Conservation (phyloP, 2,797 vertebrate genomes). For the Cetoscarus ocellatus region DNA sequence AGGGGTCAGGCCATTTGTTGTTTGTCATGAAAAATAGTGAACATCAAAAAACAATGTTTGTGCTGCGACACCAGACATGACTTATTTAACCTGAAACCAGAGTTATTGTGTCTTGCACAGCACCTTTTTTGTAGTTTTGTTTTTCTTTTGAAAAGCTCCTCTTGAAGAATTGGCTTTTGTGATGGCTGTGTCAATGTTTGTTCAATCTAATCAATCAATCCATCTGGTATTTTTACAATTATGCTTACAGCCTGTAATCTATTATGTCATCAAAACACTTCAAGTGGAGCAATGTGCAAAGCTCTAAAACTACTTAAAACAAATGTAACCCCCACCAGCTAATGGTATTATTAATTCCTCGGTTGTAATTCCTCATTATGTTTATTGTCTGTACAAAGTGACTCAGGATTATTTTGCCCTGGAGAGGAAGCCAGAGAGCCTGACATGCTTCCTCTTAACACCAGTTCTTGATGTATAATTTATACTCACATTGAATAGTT, state of each 20-base stretch:
- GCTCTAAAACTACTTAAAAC: slow-evolving; percentile 64
- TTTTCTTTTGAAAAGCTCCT: slow-evolving; percentile 7
- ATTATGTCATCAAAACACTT: slow-evolving; percentile 66
- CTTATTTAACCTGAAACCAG: slow-evolving; percentile 14
- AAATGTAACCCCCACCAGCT: slow-evolving; percentile 64
- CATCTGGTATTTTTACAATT: slow-evolving; percentile 42
- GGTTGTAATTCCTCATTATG: slow-evolving; percentile 60
- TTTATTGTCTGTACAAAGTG: slow-evolving; percentile 74
- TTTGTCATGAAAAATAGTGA: slow-evolving; percentile 10
- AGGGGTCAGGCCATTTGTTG: too few species aligned
- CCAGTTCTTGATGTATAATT: slow-evolving; percentile 76
- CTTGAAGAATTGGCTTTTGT: slow-evolving; percentile 42
- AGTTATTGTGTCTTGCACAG: slow-evolving; percentile 39
- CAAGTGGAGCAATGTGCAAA: slow-evolving; percentile 63
- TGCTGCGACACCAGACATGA: slow-evolving; percentile 14
- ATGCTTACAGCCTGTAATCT: slow-evolving; percentile 59
- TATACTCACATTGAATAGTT: slow-evolving; percentile 81
- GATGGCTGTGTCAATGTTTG: slow-evolving; percentile 46
- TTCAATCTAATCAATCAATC: slow-evolving; percentile 10
- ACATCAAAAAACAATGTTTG: slow-evolving; percentile 15
- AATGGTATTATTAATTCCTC: slow-evolving; percentile 61
- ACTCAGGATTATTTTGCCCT: slow-evolving; percentile 67
- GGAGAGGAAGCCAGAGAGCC: slow-evolving; percentile 72
- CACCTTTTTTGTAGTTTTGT: slow-evolving; percentile 15
- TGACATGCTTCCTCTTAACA: slow-evolving; percentile 46